Evolutionary conservation across 2,113 vertebrate genomes (phyloP).

Genomic region (Tinamus guttatus): DNA sequence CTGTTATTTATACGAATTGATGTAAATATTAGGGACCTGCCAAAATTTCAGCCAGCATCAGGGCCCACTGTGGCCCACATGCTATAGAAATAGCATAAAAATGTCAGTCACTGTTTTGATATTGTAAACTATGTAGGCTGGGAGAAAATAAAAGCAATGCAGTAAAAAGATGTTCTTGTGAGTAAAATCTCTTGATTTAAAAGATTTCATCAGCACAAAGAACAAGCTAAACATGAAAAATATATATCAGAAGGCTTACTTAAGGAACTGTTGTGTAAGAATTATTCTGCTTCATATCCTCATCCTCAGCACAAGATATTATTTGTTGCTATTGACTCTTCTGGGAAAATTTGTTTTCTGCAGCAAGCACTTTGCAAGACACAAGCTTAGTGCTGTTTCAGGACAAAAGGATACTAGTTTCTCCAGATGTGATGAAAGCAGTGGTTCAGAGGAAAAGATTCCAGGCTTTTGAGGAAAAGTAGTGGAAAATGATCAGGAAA

Average conservation of each 20-base stretch:
- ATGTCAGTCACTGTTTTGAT: not conserved
- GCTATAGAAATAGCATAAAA: not conserved
- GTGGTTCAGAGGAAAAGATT: not conserved
- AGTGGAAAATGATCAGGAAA: not conserved
- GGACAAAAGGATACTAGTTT: not conserved
- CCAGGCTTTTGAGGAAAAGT: not conserved
- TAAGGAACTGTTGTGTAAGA: not conserved
- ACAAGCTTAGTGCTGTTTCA: not conserved
- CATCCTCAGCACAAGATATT: not conserved
- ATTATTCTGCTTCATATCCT: not conserved
- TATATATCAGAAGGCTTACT: not conserved
- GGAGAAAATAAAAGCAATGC: not conserved
- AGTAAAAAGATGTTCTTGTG: not conserved
- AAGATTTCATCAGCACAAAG: not conserved
- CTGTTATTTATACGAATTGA: not conserved
- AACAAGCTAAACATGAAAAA: not conserved
- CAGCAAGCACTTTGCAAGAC: not conserved
- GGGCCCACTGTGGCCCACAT: not conserved
- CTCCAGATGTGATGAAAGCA: slow-evolving; percentile 17
- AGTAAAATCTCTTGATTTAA: not conserved
- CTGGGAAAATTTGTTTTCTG: not conserved
- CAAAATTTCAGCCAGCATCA: not conserved
- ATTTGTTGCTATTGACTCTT: not conserved
- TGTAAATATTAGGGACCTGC: not conserved
- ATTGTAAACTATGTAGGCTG: not conserved